Percentiles rank a stretch among this genome's conserved stretches.
phyloP scores from a whole-genome alignment of 1,140 invertebrate genomes.

The Copidosoma floridanum region DNA sequence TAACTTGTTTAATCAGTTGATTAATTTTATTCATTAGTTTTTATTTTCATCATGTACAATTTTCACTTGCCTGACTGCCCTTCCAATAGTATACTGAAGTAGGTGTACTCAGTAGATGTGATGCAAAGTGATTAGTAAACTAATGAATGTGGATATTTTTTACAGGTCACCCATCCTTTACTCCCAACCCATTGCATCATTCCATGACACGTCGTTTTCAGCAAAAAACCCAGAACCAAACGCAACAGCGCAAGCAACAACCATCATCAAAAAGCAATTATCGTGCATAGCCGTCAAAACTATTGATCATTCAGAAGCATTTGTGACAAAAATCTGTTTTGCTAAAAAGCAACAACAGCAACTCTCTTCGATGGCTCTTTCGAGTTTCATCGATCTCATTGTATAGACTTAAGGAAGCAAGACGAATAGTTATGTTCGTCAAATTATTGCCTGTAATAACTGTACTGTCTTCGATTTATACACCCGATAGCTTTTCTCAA shows the following conservation, averaged over 20 bases:
- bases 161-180: constrained; percentile 47
- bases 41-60: no score
- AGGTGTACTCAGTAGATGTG: not conserved
- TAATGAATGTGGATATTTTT: constrained; percentile 27
- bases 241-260: constrained; percentile 39
- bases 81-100: no score
- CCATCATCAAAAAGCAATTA: constrained; percentile 36
- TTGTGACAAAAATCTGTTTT: constrained; percentile 21
- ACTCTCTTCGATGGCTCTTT: constrained; percentile 16
- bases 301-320: constrained; percentile 22
- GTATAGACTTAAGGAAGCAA: constrained; percentile 24
- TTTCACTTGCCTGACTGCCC: no score
- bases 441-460: constrained; percentile 15
- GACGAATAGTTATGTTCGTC: constrained; percentile 11
- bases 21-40: no score
- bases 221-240: constrained; percentile 45
- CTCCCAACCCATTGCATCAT: constrained; percentile 51
- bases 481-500: constrained; percentile 12
- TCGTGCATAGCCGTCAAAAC: constrained; percentile 27
- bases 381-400: constrained; percentile 20
- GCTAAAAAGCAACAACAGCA: constrained; percentile 34
- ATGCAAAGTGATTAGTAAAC: not conserved
- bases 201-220: constrained; percentile 50
- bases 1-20: no score
- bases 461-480: constrained; percentile 29